Conservation (phyloP, 2,888 invertebrate genomes). For the Autographa gamma region DNA sequence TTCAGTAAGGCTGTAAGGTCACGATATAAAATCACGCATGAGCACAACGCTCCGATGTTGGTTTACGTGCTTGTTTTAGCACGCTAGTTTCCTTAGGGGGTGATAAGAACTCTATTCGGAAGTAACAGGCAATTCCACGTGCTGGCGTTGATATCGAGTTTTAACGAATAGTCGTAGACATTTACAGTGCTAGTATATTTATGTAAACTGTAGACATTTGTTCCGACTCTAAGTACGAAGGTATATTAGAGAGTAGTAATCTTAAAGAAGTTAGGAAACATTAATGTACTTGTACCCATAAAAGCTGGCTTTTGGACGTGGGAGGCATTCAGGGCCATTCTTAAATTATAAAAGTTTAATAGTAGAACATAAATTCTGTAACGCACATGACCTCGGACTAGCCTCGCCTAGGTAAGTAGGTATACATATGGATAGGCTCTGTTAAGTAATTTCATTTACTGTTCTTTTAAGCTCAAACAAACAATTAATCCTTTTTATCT, state of each 20-base stretch:
- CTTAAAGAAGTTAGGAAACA: too few species aligned
- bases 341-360: too few species aligned
- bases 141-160: neutral
- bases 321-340: too few species aligned
- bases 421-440: too few species aligned
- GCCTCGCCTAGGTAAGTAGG: too few species aligned
- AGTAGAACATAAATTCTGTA: too few species aligned
- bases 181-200: slow-evolving; percentile 3
- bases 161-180: neutral
- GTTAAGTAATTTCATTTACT: too few species aligned
- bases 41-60: slow-evolving; percentile 29
- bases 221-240: neutral
- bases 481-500: neutral
- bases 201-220: slow-evolving; percentile 1
- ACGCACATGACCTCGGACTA: too few species aligned
- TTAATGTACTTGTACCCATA: too few species aligned
- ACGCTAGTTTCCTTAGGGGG: slow-evolving; percentile 34
- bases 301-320: too few species aligned
- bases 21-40: slow-evolving; percentile 46
- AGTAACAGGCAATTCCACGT: slow-evolving; percentile 27
- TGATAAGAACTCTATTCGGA: slow-evolving; percentile 38
- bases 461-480: neutral
- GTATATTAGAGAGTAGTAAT: too few species aligned
- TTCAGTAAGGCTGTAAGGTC: slow-evolving; percentile 47
- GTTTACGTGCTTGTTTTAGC: slow-evolving; percentile 29